Evolutionary conservation across 2,113 vertebrate species (phyloP).

Genomic region (Trematocara zebra): DNA sequence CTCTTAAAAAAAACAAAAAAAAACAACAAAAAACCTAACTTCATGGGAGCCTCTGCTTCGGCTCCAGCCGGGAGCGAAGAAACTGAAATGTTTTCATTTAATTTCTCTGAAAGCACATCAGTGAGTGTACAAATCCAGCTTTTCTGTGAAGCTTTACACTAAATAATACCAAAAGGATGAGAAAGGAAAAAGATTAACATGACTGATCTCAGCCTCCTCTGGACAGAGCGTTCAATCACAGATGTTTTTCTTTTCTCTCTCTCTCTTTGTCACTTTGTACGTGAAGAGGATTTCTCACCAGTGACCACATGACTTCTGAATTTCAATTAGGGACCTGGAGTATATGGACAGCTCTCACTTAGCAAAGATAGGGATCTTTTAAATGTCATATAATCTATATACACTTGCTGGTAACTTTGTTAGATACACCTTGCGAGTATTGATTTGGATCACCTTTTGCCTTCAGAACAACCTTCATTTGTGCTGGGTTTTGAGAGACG

Average conservation of each 20-base stretch:
- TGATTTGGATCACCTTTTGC: not conserved
- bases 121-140: not conserved
- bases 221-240: conserved; percentile 6
- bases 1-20: not conserved
- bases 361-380: not conserved
- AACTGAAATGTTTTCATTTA: not conserved
- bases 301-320: not conserved
- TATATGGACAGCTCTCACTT: not conserved
- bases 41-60: not conserved
- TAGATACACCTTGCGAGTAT: not conserved
- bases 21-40: not conserved
- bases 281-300: not conserved
- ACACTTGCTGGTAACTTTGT: not conserved
- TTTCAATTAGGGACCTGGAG: not conserved
- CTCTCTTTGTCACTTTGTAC: not conserved
- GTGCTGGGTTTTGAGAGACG: not conserved
- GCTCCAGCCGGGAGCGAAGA: not conserved
- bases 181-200: not conserved
- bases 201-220: not conserved
- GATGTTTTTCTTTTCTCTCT: not conserved
- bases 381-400: not conserved
- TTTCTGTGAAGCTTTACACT: not conserved
- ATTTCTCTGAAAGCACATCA: not conserved
- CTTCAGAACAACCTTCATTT: not conserved
- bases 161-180: not conserved